Conservation (phyloP, 2,888 invertebrate genomes). For the Hyposoter didymator region DNA sequence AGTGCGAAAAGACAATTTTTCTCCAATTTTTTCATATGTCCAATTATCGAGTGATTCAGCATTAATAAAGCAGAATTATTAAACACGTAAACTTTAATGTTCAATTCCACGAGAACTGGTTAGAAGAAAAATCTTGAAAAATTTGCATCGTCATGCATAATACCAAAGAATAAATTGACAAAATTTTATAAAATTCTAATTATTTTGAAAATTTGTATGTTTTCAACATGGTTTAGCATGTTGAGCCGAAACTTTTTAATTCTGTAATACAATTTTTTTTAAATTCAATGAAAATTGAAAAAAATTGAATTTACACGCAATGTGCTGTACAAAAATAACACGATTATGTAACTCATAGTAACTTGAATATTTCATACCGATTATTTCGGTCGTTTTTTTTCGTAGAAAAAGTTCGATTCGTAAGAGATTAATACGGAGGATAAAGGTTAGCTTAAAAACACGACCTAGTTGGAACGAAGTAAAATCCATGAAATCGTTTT, state of each 20-base stretch:
- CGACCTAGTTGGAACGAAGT: background rate
- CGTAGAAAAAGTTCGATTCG: background rate
- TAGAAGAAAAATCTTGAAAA: too few species aligned
- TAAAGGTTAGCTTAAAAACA: slow-evolving; percentile 9
- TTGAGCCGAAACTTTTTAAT: background rate
- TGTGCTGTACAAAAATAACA: background rate
- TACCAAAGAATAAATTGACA: too few species aligned
- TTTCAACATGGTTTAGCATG: too few species aligned
- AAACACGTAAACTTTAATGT: too few species aligned
- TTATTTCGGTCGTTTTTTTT: background rate
- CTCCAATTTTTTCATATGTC: too few species aligned
- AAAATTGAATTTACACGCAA: background rate
- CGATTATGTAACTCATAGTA: background rate
- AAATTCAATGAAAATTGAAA: background rate
- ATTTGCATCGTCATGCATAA: too few species aligned
- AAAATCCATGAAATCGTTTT: slow-evolving; percentile 46
- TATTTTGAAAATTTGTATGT: too few species aligned
- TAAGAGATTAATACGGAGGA: background rate
- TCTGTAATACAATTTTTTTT: background rate
- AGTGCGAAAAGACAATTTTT: too few species aligned
- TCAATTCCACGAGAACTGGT: too few species aligned
- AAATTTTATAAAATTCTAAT: too few species aligned
- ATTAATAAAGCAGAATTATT: too few species aligned
- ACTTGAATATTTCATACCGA: background rate
- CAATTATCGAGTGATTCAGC: too few species aligned